Base-by-base conservation (phyloP, 1,140 invertebrate genomes). In the Saxidomus purpurata region DNA sequence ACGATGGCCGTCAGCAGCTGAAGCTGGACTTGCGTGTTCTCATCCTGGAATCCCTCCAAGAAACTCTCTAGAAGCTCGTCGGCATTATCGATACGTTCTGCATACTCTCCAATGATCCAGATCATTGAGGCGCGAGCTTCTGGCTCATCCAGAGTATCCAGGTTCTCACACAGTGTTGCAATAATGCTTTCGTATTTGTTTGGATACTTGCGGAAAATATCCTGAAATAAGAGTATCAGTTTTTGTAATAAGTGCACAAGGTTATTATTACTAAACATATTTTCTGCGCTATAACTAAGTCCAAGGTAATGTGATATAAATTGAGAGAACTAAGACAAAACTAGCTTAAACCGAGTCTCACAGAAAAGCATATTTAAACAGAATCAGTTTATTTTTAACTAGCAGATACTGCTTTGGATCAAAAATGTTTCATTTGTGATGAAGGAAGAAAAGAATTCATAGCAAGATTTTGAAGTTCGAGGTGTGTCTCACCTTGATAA, bases 171-270 rank as follows among this genome's bases (percentile, higher is more conserved):
- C 0, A 99, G 96, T 0, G 99, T 99, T 74, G 99, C 99, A 94
- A 99, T 99, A 94, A 99, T 99, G 94, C 98, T 99, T 96, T 99
- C 99, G 94, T 99, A 99, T 96, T 99, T 99, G 95, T 99, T 99
- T 1, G 99, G 99, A 96, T 99, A 99, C 95, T 99, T 99, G 88
- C 99, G 97, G 97, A 99, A 99, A 91, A 99, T 99, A 95, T 99
- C 99, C 97, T 96, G 87, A 17, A 93, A 92, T 40, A 87, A 43
- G 43, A 43, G 15, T 43, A 15, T 43, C 43, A 43, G 15, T n/a
- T n/a, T n/a, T n/a, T n/a, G n/a, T n/a, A n/a, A n/a, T n/a, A n/a
- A n/a, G n/a, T n/a, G n/a, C n/a, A n/a, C n/a, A n/a, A n/a, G n/a
- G n/a, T n/a, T n/a, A n/a, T n/a, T n/a, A n/a, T n/a, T n/a, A n/a